Evolutionary conservation across 2,888 invertebrate species (phyloP).

Genomic region (Parapristionchus giblindavisi): DNA sequence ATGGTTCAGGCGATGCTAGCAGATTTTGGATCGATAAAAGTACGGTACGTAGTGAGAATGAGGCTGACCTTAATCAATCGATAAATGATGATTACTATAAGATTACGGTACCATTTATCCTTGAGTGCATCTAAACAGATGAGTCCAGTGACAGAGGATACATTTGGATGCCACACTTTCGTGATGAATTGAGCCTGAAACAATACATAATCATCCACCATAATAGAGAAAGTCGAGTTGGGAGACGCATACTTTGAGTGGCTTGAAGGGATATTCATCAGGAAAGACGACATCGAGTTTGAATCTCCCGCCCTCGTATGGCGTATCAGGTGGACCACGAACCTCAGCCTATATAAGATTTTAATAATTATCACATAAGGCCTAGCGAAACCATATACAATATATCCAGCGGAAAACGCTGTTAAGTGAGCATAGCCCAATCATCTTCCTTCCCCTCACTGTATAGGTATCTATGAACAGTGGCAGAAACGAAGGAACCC

Average conservation of each 20-base stretch:
- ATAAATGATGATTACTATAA: conserved; percentile 3
- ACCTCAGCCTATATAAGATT: conserved; percentile 19
- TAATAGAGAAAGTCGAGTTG: no score
- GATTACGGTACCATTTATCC: conserved; percentile 75
- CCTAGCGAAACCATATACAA: no score
- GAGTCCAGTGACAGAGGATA: conserved; percentile 92
- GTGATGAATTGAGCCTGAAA: conserved; percentile 75
- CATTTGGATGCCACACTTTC: conserved; percentile 99
- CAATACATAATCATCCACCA: no score
- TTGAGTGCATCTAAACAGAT: conserved; percentile 98
- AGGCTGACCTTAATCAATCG: conserved; percentile 84
- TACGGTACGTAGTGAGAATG: conserved; percentile 94
- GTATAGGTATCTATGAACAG: no score
- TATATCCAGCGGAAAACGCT: no score
- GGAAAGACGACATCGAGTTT: conserved; percentile 28
- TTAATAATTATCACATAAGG: no score
- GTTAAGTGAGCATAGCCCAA: no score
- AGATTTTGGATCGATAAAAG: conserved; percentile 92
- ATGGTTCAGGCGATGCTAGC: conserved; percentile 75
- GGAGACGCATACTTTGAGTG: conserved; percentile 14
- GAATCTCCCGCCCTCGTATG: conserved; percentile 35
- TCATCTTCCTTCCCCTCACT: no score
- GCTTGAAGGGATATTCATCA: conserved; percentile 32
- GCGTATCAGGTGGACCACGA: conserved; percentile 37
- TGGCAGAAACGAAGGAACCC: no score